Evolutionary conservation across 2,888 invertebrate genomes (phyloP), one percentile per base, ranked within the genome.

Genomic region (Eristalis intricaria): DNA sequence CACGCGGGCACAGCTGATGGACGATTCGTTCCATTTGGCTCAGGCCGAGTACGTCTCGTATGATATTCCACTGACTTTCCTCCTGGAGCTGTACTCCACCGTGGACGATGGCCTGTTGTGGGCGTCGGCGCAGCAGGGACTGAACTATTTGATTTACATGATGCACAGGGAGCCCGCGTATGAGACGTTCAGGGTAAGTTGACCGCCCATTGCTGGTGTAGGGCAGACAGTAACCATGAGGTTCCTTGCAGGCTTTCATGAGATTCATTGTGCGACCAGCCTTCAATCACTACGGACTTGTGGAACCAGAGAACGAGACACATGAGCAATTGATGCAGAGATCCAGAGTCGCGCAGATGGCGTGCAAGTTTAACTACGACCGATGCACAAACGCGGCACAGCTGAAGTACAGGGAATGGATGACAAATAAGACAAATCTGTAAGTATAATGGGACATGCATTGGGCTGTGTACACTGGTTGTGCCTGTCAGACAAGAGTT

Each of bases 1-100:
- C 1, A 95, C 95, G 79, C 93, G 96, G 85, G 96, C 96, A 0
- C 96, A 96, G 90, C 91, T 97, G 15, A 92, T 97, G 43, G 95
- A 95, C 89, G 96, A 97, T 92, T 94, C 95, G 0, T 93, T 95
- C 90, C 94, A 95, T 87, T 91, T 95, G 81, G 94, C 95, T 0
- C 93, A 94, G 78, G 94, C 94, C 0, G 95, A 95, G 84, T 92
- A 95, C 77, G 90, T 95, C 60, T 93, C 94, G 76, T 95, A 95
- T 89, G 94, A 94, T 69, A 94, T 95, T 74, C 94, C 95, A 1
- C 92, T 95, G 73, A 94, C 93, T 43, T 92, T 95, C 90, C 91
- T 95, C 0, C 90, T 94, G 79, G 93, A 93, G 76, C 92, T 96
- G 89, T 93, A 92, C 35, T 92, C 90, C 1, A 79, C 94, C 7